These are phyloP conservation scores for Achlya flavicornis DNA, from an alignment of 2,888 invertebrate genomes.

Conservation along the genomic window DNA sequence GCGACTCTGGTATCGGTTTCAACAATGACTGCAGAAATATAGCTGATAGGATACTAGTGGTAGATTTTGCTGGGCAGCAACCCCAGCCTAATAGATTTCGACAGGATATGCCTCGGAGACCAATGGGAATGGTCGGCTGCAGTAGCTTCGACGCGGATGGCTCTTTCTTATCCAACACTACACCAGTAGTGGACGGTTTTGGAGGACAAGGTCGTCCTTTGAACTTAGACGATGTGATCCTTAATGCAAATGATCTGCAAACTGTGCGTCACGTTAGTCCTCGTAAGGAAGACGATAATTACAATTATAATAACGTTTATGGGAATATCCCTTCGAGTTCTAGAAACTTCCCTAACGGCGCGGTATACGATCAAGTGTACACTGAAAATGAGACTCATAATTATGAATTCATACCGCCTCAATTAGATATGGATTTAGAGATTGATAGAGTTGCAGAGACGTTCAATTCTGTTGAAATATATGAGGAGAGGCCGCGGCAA, in stretches of 20 bases:
- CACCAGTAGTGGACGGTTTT: conserved; percentile 79
- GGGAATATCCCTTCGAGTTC: conserved; percentile 67
- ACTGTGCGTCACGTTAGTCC: conserved; percentile 59
- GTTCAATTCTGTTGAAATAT: conserved; percentile 74
- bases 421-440: conserved; percentile 61
- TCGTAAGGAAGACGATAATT: conserved; percentile 72
- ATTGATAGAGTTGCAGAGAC: conserved; percentile 64
- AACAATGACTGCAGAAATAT: conserved; percentile 94
- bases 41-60: conserved; percentile 90
- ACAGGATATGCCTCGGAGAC: conserved; percentile 66
- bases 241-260: conserved; percentile 68
- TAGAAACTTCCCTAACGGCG: conserved; percentile 57
- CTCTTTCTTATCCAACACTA: conserved; percentile 76
- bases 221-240: conserved; percentile 72
- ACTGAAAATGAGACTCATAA: conserved; percentile 73
- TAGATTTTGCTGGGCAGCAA: conserved; percentile 86
- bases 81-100: conserved; percentile 62
- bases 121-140: conserved; percentile 71
- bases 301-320: conserved; percentile 76
- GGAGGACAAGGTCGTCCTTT: conserved; percentile 77
- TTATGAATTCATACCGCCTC: conserved; percentile 68
- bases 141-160: conserved; percentile 75
- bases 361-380: conserved; percentile 73
- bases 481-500: conserved; percentile 63
- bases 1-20: conserved; percentile 97